These are phyloP conservation scores for Shinisaurus crocodilurus DNA, from an alignment of 2,113 vertebrate species.

Conservation along the genomic window DNA sequence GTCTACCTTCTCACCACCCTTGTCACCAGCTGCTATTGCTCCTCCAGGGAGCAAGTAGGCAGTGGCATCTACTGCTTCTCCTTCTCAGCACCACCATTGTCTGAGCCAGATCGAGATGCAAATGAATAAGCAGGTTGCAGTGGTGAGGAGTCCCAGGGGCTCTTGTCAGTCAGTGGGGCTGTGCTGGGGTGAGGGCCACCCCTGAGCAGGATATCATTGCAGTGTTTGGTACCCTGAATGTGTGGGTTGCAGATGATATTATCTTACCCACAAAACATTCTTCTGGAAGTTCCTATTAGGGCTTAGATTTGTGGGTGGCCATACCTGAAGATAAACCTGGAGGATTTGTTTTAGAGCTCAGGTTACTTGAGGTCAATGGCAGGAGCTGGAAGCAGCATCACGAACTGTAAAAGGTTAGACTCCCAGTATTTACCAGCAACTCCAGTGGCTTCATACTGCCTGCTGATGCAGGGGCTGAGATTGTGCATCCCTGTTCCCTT, in stretches of 20 bases:
- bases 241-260: not conserved
- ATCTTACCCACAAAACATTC: not conserved
- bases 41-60: no score
- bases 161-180: no score
- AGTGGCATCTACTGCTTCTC: no score
- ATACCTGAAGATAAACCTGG: no score
- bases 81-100: no score
- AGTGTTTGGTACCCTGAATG: not conserved
- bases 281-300: not conserved
- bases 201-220: no score
- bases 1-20: no score
- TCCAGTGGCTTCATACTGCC: not conserved
- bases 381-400: not conserved
- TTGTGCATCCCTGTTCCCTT: not conserved
- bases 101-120: no score
- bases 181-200: no score
- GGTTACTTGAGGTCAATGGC: not conserved
- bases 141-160: no score
- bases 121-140: no score
- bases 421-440: not conserved
- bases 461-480: not conserved
- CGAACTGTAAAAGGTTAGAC: not conserved
- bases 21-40: no score
- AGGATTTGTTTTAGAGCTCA: not conserved
- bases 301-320: not conserved